Percentiles rank a stretch among this genome's conserved stretches.
phyloP scores from a whole-genome alignment of 2,113 vertebrate species.

The Tretioscincus oriximinensis region DNA sequence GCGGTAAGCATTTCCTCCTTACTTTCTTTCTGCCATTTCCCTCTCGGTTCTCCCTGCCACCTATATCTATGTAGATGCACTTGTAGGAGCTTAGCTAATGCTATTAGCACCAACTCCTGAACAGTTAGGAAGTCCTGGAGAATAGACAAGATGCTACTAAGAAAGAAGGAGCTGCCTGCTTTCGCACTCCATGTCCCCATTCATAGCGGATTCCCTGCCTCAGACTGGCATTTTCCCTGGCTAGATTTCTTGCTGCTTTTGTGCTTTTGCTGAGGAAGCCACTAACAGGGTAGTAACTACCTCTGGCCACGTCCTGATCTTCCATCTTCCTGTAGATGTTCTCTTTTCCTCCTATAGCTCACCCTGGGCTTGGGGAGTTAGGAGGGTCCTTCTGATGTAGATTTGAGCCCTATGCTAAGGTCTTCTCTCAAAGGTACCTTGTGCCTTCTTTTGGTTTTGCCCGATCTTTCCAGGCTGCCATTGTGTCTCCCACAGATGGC shows the following conservation, averaged over 20 bases:
- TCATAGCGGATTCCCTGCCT: not conserved
- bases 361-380: no score
- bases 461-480: no score
- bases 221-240: not conserved
- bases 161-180: not conserved
- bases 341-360: no score
- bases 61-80: slow-evolving; percentile 33
- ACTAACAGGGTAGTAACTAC: not conserved
- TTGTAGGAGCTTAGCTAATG: slow-evolving; percentile 7
- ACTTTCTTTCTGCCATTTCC: slow-evolving; percentile 19
- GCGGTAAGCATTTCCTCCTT: slow-evolving; percentile 77
- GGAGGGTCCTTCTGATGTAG: no score
- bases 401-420: no score
- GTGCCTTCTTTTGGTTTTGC: no score
- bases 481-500: no score
- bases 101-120: not conserved
- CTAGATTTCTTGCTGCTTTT: no score
- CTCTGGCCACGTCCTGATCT: not conserved
- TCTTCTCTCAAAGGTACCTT: no score
- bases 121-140: not conserved
- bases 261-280: not conserved
- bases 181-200: not conserved
- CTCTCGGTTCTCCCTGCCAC: slow-evolving; percentile 20
- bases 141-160: not conserved
- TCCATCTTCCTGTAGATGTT: no score